phyloP scores from a whole-genome alignment of 1,140 invertebrate species.

The Myzus persicae region DNA sequence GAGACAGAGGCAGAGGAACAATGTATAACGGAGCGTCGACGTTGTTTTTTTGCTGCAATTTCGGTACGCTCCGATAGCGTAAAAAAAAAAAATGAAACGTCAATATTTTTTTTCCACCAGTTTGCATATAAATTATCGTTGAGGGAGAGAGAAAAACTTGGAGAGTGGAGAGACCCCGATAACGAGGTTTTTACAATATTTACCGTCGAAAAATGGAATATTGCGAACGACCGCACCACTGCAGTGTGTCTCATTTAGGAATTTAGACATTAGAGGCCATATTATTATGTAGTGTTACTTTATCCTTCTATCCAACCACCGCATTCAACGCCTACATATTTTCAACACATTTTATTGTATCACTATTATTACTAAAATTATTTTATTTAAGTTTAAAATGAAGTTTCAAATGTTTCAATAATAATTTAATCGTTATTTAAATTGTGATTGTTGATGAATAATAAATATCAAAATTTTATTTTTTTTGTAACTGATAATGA shows the following conservation, averaged over 20 bases:
- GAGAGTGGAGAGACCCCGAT: neutral
- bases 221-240: neutral
- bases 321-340: neutral
- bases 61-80: neutral
- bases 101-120: slow-evolving; percentile 1
- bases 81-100: neutral
- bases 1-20: neutral
- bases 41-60: neutral
- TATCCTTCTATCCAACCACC: neutral
- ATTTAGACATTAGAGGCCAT: neutral
- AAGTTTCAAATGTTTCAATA: neutral
- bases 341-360: neutral
- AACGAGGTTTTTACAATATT: slow-evolving; percentile 25
- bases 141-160: neutral
- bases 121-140: slow-evolving; percentile 14
- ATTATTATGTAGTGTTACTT: neutral
- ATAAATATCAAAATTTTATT: neutral
- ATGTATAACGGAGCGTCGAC: neutral
- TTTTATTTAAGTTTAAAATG: neutral
- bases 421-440: neutral
- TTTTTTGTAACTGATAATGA: neutral
- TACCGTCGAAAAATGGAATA: slow-evolving; percentile 8
- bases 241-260: neutral
- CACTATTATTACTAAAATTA: neutral
- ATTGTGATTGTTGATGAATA: neutral